Evolutionary conservation across 2,888 invertebrate species (phyloP).

Genomic region (Lasioglossum leucozonium): DNA sequence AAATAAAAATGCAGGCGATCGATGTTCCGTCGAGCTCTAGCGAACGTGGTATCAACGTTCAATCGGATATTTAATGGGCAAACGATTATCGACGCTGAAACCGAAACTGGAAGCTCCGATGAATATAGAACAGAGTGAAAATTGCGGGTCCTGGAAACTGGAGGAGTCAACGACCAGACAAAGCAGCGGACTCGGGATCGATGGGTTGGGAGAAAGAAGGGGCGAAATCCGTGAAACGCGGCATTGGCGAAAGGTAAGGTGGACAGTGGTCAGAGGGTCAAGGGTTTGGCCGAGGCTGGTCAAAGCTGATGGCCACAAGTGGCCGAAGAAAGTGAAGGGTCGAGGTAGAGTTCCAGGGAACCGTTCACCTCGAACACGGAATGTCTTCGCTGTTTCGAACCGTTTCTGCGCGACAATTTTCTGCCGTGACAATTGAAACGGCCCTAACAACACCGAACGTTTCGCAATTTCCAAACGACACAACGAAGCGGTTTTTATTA

Average conservation of each 20-base stretch:
- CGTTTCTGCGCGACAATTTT: not conserved
- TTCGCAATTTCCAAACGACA: not conserved
- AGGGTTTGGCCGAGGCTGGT: conserved; percentile 9
- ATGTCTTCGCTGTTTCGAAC: not conserved
- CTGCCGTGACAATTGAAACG: not conserved
- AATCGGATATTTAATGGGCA: not conserved
- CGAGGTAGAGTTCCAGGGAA: not conserved
- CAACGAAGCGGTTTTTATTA: not conserved
- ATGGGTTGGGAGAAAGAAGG: not conserved
- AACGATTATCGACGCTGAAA: conserved; percentile 1
- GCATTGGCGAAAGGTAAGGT: not conserved
- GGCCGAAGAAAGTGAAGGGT: not conserved
- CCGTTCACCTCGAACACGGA: not conserved
- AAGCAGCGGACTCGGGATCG: not conserved
- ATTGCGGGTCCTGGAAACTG: not conserved
- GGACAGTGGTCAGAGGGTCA: conserved; percentile 17
- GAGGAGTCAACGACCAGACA: conserved; percentile 8
- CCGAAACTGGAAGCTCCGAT: not conserved
- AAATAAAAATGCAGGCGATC: not conserved
- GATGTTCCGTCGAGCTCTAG: not conserved
- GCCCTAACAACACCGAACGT: too few species aligned
- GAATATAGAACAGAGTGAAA: conserved; percentile 5
- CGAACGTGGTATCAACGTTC: not conserved
- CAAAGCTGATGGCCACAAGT: conserved; percentile 21
- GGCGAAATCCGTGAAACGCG: not conserved